Evolutionary conservation across 2,797 vertebrate species (phyloP), one percentile per base, ranked within the genome.

Genomic region (Liparis tanakae): DNA sequence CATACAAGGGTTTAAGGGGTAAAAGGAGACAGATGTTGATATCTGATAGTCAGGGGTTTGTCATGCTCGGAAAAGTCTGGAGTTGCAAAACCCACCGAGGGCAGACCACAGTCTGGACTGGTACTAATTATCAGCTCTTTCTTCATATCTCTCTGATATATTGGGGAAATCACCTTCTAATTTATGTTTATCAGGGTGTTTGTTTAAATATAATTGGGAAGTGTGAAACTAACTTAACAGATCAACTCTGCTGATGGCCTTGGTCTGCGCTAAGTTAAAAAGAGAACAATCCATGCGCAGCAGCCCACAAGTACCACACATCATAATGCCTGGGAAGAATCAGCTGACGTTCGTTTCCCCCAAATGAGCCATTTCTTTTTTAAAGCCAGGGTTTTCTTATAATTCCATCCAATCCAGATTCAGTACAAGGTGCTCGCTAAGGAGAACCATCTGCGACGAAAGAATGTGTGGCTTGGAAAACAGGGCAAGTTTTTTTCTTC

Each of bases 371-470:
- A 58, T 75, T 81, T 83, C 72, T 83, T 79, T 79, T 84, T 81
- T 59, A 64, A 70, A 83, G 78, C 18, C 2, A 55, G 70, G 64
- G 75, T 72, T 81, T 76, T 79, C 63, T 75, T 59, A 36, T 72
- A 83, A 77, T 82, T 81, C 77, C 82, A 71, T 75, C 85, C 87
- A 81, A 71, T 84, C 70, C 74, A 44, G 53, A 71, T 72, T 55
- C 68, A 79, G 83, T 18, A 10, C 7, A 79, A 78, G 68, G 67
- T 64, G 72, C 66, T 86, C 67, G 0, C 80, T 88, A 87, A 91
- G 76, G 57, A 80, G 75, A 88, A 88, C 84, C 88, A 91, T 86
- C 76, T 91, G 87, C 57, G 82, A 68, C 74, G 5, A n/a, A 89
- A 78, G 87, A 89, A 91, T 89, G 85, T 76, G 76, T 66, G 86